phyloP scores from a whole-genome alignment of 2,113 vertebrate genomes.

The human region GRCh38 chr6:96117501-96118000 shows the following conservation, averaged over 20 bases:
- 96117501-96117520: neutral
- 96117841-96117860: neutral
- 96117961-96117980: no score
- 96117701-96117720: neutral
- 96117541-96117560: neutral
- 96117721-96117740: neutral
- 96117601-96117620: neutral
- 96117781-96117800: neutral
- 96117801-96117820: constrained; percentile 1
- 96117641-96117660: neutral
- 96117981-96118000: no score
- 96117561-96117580: neutral
- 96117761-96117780: neutral
- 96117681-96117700: neutral
- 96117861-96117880: neutral
- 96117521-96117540: neutral
- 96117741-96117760: neutral
- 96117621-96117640: neutral
- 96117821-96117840: neutral
- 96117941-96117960: no score
- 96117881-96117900: neutral
- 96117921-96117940: no score
- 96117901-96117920: neutral
- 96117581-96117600: neutral
- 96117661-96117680: neutral